phyloP scores from a whole-genome alignment of 2,888 invertebrate genomes.

The Noctua pronuba region DNA sequence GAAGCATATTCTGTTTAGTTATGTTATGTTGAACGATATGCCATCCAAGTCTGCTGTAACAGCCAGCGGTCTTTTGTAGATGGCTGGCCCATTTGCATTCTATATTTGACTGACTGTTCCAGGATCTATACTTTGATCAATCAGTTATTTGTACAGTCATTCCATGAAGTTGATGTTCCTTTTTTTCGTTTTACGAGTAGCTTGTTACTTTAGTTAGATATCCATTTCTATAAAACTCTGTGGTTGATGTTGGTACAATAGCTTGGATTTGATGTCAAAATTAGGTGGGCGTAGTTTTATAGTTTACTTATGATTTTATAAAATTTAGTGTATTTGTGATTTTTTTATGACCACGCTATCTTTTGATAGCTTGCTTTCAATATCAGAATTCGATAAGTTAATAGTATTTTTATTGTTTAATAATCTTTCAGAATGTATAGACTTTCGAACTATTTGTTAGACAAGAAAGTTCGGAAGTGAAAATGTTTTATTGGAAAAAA shows the following conservation, averaged over 20 bases:
- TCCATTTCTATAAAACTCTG: slow-evolving; percentile 27
- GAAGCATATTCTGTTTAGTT: background rate
- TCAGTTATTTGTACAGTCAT: too few species aligned
- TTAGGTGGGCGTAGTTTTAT: slow-evolving; percentile 54
- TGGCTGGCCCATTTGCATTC: background rate
- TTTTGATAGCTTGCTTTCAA: slow-evolving; percentile 21
- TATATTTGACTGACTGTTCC: background rate
- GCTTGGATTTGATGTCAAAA: slow-evolving; percentile 19
- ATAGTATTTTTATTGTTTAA: slow-evolving; percentile 37
- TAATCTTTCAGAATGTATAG: slow-evolving; percentile 12
- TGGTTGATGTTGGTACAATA: background rate
- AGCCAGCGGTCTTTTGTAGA: background rate
- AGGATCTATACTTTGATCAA: background rate
- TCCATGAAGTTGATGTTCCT: background rate
- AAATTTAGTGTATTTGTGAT: slow-evolving; percentile 32
- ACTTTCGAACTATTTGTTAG: background rate
- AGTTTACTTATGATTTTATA: slow-evolving; percentile 39
- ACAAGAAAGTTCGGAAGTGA: background rate
- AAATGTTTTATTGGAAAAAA: background rate
- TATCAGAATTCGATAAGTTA: slow-evolving; percentile 15
- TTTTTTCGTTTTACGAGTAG: background rate
- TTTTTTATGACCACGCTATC: slow-evolving; percentile 46
- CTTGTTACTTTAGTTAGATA: background rate
- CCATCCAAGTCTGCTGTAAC: background rate
- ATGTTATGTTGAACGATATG: background rate